Conservation (phyloP, 1,140 invertebrate species). For the Cydia strobilella region DNA sequence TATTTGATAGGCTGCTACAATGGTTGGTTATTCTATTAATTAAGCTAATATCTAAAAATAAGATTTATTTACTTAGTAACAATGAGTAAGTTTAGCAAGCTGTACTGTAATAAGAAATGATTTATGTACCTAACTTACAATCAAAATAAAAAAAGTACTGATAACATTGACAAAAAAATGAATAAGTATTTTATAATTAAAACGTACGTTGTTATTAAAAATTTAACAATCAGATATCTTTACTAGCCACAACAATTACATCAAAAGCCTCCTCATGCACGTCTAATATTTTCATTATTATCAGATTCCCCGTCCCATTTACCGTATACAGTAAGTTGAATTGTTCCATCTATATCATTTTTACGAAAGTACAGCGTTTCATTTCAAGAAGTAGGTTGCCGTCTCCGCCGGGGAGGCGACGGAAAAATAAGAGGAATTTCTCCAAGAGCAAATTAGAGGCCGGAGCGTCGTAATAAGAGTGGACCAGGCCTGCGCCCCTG, state of each 20-base stretch:
- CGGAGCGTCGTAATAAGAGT: conserved; percentile 57
- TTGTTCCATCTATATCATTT: conserved; percentile 35
- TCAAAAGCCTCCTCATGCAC: background rate
- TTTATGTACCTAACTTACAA: too few relatives aligned
- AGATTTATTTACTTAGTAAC: too few relatives aligned
- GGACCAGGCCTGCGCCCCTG: conserved; percentile 51
- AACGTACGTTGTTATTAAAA: background rate
- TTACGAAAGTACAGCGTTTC: conserved; percentile 41
- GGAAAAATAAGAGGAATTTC: conserved; percentile 62
- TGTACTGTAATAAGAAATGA: too few relatives aligned
- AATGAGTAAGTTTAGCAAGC: too few relatives aligned
- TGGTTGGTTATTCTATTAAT: too few relatives aligned
- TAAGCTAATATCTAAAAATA: too few relatives aligned
- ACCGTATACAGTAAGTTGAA: conserved; percentile 6
- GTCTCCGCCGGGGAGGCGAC: conserved; percentile 46
- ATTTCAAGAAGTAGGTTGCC: conserved; percentile 50
- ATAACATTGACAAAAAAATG: too few relatives aligned
- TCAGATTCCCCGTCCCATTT: background rate
- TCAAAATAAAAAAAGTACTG: too few relatives aligned
- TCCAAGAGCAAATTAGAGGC: conserved; percentile 64
- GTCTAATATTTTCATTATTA: conserved; percentile 2
- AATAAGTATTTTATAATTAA: too few relatives aligned
- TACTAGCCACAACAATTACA: background rate
- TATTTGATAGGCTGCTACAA: too few relatives aligned
- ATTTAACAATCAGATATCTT: background rate